phyloP scores from a whole-genome alignment of 2,113 vertebrate genomes.

The Seriola dumerili region DNA sequence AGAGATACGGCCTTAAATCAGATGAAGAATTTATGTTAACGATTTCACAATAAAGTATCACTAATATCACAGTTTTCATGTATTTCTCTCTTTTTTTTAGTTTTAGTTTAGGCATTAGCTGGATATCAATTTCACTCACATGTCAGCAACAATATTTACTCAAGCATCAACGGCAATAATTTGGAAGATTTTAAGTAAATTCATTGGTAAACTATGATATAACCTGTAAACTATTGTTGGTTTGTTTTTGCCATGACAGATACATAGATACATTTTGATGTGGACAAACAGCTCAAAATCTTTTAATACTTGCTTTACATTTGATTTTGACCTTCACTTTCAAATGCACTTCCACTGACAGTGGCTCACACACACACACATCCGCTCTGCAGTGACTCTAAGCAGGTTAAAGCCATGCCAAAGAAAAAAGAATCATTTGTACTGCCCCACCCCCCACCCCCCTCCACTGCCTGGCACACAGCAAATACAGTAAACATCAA shows the following conservation, averaged over 20 bases:
- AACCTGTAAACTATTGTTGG: not conserved
- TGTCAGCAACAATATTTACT: too few species aligned
- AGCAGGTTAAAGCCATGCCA: conserved; percentile 3
- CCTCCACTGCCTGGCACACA: not conserved
- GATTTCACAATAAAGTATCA: not conserved
- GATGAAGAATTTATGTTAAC: not conserved
- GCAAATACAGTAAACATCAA: not conserved
- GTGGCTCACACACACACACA: not conserved
- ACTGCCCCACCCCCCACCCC: not conserved
- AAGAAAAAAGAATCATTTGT: conserved; percentile 9
- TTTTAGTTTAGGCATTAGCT: too few species aligned
- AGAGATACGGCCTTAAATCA: not conserved
- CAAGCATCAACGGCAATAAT: too few species aligned
- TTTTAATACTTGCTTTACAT: not conserved
- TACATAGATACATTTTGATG: not conserved
- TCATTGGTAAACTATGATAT: not conserved
- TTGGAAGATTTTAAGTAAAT: not conserved
- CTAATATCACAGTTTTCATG: too few species aligned
- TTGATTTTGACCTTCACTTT: not conserved
- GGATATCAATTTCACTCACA: too few species aligned
- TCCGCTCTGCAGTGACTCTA: not conserved
- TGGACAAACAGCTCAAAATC: not conserved
- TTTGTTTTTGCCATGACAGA: too few species aligned
- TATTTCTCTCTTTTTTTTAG: too few species aligned
- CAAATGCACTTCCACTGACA: not conserved